A percentile compares a stretch with the other conserved stretches of the same genome.
These are phyloP conservation scores for Harpegnathos saltator DNA, from an alignment of 1,140 invertebrate genomes.

Conservation along the genomic window DNA sequence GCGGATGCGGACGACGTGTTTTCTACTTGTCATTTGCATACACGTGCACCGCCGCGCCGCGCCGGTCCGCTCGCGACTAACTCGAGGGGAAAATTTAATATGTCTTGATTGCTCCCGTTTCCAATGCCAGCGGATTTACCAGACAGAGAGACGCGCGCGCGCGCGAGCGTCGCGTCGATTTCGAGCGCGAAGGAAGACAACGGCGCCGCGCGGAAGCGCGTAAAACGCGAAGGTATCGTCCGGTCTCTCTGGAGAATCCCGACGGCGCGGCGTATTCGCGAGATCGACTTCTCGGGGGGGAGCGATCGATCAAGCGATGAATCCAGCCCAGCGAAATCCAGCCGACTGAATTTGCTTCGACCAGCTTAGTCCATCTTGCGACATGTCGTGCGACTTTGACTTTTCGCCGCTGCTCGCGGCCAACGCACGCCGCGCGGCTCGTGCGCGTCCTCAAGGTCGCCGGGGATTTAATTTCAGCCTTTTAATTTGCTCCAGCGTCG, in stretches of 20 bases:
- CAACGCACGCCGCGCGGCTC: not conserved
- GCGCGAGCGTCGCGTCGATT: not conserved
- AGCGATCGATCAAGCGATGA: too few species aligned
- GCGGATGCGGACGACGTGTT: conserved; percentile 1
- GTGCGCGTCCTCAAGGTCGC: conserved; percentile 27
- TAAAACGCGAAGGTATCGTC: too few species aligned
- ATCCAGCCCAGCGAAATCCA: not conserved
- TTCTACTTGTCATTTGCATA: conserved; percentile 54
- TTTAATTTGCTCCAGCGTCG: conserved; percentile 42
- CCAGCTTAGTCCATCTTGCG: conserved; percentile 26
- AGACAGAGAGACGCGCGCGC: too few species aligned
- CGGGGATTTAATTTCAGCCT: conserved; percentile 46
- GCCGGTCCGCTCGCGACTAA: conserved; percentile 1
- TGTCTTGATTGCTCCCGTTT: conserved; percentile 42
- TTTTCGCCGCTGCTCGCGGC: not conserved
- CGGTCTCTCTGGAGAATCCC: too few species aligned
- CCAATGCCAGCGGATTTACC: conserved; percentile 25
- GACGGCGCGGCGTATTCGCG: not conserved
- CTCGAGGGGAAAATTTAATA: conserved; percentile 51
- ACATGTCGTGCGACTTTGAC: not conserved
- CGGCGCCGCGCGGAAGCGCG: too few species aligned
- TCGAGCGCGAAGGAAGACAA: not conserved
- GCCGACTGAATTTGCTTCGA: too few species aligned
- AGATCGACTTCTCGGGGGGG: not conserved
- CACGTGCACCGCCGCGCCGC: not conserved